Base-by-base conservation (phyloP, 2,797 vertebrate species). In the Botia almorhae region DNA sequence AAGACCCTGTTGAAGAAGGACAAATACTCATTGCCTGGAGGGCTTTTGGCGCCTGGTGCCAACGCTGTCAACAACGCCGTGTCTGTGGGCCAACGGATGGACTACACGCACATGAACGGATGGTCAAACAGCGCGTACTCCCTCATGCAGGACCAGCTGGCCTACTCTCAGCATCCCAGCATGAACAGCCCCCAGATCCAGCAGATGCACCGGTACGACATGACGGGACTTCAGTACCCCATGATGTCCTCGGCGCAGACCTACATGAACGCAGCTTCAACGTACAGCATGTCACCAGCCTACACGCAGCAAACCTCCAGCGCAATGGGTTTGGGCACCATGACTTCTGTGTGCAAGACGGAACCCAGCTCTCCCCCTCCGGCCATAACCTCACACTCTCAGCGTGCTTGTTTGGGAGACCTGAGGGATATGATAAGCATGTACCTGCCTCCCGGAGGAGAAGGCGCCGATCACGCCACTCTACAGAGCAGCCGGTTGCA, bases 391-490 rank as follows among this genome's bases (percentile, higher is more conserved):
- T 96, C 97, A 80, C 97, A 98, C 91, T 97, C 96, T 69, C 98
- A 99, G 92, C 93, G 98, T 85, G 97, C 97, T 82, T 98, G 98
- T 88, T 93, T 99, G 89, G 98, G 98, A 79, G 98, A 99, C 91
- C 95, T 99, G 94, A 93, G 98, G 94, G 97, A 99, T 89, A 99
- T 99, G 98, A 99, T 99, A 91, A 99, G 98, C 94, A 98, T 99
- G 98, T 99, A 99, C 91, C 96, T 99, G 91, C 98, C 98, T 14
- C 97, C 97, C 83, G 96, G 98, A 16, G 98, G 97, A 78, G 98
- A 99, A 61, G 94, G 95, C 86, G 93, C 95, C 13, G 98, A 98
- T 84, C 95, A 97, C 83, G 93, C 96, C 39, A 91, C 94, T 80
- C 93, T 98, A 89, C 96, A 97, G 85, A 92, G 93, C 87, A 95